Base-by-base conservation (phyloP, 2,797 vertebrate genomes). In the Pterois miles region DNA sequence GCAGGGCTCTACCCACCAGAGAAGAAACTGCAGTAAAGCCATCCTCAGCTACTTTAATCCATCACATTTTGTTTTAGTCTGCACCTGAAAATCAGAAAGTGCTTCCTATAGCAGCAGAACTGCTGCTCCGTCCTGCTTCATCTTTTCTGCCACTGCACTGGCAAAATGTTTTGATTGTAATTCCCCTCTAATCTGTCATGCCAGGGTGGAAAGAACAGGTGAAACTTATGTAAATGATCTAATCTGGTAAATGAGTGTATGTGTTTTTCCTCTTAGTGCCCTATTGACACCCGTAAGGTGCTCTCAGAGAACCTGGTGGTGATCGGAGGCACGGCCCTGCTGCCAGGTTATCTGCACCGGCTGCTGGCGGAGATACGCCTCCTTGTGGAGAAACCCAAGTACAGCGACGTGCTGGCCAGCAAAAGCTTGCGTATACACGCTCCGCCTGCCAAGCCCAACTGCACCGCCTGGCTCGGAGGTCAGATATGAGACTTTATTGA, bases 381-480 rank as follows among this genome's bases (percentile, higher is more conserved):
- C 91, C 94, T 99, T 91, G 96, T 97, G 85, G 97, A 99, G 90
- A 98, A 97, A 90, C 97, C 98, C 22, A 98, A 98, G 66, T 99
- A 99, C 89, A 94, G 95, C 85, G 88, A 96, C 48, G 91, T 92
- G 4, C 95, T 99, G 58, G 97, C 97, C 74, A 97, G 96, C 50
- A 99, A 98, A 92, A 97, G 94, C 89, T 96, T 99, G 93, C 94
- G 96, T 2, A 94, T 99, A 75, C 98, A 99, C 89, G 95, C 95
- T 76, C 98, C 97, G 6, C 98, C 98, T 8, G 96, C 98, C 88
- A 99, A 99, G 75, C 96, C 98, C 88, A 99, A 98, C 95, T 98
- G 96, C 13, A 98, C 97, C 53, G 97, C 98, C 53, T 99, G 98
- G 98, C 94, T 99, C 9, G 98, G 98, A 97, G 98, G 98, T 99